phyloP scores from a whole-genome alignment of 1,140 invertebrate genomes.

The Drosophila equinoxialis region DNA sequence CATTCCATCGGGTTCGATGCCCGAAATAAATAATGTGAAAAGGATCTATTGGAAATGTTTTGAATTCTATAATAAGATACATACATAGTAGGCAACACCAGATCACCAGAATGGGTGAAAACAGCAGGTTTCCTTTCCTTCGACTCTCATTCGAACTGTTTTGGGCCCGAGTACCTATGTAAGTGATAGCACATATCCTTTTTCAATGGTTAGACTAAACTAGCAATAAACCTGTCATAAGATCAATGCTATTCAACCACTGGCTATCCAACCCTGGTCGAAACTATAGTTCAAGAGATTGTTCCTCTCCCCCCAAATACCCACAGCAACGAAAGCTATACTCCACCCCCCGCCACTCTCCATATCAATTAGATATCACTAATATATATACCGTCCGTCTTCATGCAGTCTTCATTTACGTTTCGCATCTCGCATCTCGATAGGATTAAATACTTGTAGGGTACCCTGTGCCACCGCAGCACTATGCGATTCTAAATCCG shows the following conservation, averaged over 20 bases:
- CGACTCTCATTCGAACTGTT: slow-evolving; percentile 1
- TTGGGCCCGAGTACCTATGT: slow-evolving; percentile 2
- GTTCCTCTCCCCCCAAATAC: background rate
- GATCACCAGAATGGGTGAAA: background rate
- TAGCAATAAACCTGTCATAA: slow-evolving; percentile 11
- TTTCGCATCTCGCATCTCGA: slow-evolving; percentile 3
- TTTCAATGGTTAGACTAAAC: slow-evolving; percentile 21
- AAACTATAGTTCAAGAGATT: slow-evolving; percentile 2
- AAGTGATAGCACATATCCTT: slow-evolving; percentile 24
- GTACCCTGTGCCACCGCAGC: slow-evolving; percentile 1
- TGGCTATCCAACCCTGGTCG: background rate
- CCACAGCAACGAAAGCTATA: background rate
- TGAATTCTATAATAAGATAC: slow-evolving; percentile 5
- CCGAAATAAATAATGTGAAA: slow-evolving; percentile 1
- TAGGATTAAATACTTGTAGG: slow-evolving; percentile 8
- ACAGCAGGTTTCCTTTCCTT: slow-evolving; percentile 7
- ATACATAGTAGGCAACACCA: background rate
- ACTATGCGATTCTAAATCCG: slow-evolving; percentile 6
- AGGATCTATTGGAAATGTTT: background rate
- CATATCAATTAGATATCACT: slow-evolving; percentile 9
- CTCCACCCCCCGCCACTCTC: background rate
- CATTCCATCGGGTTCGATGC: slow-evolving; percentile 2
- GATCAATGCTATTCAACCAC: background rate
- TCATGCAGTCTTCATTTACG: slow-evolving; percentile 9
- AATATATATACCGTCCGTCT: slow-evolving; percentile 23